Conservation (phyloP, 2,888 invertebrate genomes). For the Sicus ferrugineus region DNA sequence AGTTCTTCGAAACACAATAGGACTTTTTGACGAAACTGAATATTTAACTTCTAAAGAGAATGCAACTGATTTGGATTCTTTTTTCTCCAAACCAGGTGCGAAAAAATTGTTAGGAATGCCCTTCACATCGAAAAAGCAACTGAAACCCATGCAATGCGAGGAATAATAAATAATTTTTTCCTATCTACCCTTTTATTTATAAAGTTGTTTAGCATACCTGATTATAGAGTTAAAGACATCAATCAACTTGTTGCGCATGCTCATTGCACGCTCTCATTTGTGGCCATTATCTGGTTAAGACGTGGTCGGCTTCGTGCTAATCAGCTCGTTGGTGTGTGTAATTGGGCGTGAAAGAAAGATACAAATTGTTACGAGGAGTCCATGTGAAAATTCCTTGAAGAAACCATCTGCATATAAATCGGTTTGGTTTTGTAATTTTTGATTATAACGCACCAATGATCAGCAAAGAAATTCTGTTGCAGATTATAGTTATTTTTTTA, state of each 20-base stretch:
- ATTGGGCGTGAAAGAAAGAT: background rate
- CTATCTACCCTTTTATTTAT: conserved; percentile 5
- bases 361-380: background rate
- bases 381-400: background rate
- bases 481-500: too few species aligned
- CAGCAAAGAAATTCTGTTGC: too few species aligned
- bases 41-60: too few species aligned
- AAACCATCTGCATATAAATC: conserved; percentile 3
- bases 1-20: too few species aligned
- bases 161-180: background rate
- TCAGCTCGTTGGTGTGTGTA: background rate
- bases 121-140: background rate
- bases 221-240: conserved; percentile 31
- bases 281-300: conserved; percentile 31
- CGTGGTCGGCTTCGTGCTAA: background rate
- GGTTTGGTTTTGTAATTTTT: background rate
- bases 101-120: background rate
- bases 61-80: background rate
- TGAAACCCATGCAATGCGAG: background rate
- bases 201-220: conserved; percentile 25
- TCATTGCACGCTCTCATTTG: conserved; percentile 19
- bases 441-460: too few species aligned
- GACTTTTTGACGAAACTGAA: too few species aligned
- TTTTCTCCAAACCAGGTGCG: conserved; percentile 4
- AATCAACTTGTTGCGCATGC: conserved; percentile 30